Evolutionary conservation across 2,888 invertebrate genomes (phyloP), one percentile per base, ranked within the genome.

Genomic region (Drosophila merina): DNA sequence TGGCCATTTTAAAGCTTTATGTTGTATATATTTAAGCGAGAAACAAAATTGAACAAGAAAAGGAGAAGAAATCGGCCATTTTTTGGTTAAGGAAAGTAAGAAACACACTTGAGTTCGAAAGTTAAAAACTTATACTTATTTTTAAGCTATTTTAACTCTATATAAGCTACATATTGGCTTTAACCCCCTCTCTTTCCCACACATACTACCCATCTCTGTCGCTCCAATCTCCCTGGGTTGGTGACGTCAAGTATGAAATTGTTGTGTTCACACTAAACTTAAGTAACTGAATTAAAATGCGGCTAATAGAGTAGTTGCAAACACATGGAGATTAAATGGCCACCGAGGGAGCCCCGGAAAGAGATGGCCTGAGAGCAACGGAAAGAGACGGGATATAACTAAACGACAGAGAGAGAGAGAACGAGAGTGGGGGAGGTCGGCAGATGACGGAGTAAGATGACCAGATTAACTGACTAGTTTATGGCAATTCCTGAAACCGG

Each of bases 191-290:
- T 25, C 20, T 5, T 2, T 25, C 25, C 9, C 25, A 9, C 9
- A 4, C 14, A 4, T 7, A 20, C 7, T 7, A 20, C 28, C 14
- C 20, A 54, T 38, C n/a, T 33, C 54, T 42, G 40, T 38, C 25
- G 20, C 5, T 38, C 5, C 8, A 12, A 9, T 31, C 5, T 28
- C 47, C 10, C n/a, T 28, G n/a, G n/a, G 20, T 9, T 20, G 26
- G 69, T 60, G 79, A 67, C 72, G 74, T 60, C 80, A 78, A 78
- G 76, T 83, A 88, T 88, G 80, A 75, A 81, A 81, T 78, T 81
- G 76, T 83, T 86, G 88, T 83, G 83, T 84, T 84, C 88, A 84
- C 83, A 84, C 83, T 86, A 86, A 88, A 86, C 83, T 84, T 85
- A 87, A 85, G 85, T 85, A 86, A 88, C 80, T 88, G 76, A 84